phyloP scores from a whole-genome alignment of 2,113 vertebrate genomes.

The Corvus hawaiiensis region DNA sequence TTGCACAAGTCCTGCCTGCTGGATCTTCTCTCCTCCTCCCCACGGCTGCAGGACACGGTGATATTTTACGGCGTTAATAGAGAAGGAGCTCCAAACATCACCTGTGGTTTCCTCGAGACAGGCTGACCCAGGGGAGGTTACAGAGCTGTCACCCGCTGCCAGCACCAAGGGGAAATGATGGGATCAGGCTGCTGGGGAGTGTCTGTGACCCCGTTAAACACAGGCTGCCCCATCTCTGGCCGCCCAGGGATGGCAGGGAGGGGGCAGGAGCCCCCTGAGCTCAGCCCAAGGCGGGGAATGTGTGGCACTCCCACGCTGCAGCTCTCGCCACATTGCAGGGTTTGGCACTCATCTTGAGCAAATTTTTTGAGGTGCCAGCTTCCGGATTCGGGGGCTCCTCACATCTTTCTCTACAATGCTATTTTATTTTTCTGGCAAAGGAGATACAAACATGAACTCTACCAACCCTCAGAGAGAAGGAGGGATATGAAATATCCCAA shows the following conservation, averaged over 20 bases:
- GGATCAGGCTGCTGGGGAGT: not conserved
- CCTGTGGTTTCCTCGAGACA: not conserved
- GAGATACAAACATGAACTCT: not conserved
- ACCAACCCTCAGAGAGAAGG: not conserved
- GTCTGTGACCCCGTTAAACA: not conserved
- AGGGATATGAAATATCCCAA: not conserved
- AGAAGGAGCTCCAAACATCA: not conserved
- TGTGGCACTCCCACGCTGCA: accelerated
- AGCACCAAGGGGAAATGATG: not conserved
- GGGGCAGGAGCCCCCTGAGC: not conserved
- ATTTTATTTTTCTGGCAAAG: not conserved
- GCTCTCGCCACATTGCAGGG: not conserved
- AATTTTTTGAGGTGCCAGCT: not conserved
- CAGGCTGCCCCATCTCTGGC: not conserved
- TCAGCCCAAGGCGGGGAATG: not conserved
- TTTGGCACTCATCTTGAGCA: not conserved
- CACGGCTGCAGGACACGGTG: too few species aligned
- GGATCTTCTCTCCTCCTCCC: too few species aligned
- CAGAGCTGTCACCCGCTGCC: not conserved
- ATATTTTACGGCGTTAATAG: too few species aligned
- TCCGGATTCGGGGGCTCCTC: not conserved
- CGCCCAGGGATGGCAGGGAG: not conserved
- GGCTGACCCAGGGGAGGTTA: not conserved
- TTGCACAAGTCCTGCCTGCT: too few species aligned
- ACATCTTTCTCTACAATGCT: not conserved